Evolutionary conservation across 92 coral and sea anemone species (phyloP).

Genomic region (Diadumene lineata): DNA sequence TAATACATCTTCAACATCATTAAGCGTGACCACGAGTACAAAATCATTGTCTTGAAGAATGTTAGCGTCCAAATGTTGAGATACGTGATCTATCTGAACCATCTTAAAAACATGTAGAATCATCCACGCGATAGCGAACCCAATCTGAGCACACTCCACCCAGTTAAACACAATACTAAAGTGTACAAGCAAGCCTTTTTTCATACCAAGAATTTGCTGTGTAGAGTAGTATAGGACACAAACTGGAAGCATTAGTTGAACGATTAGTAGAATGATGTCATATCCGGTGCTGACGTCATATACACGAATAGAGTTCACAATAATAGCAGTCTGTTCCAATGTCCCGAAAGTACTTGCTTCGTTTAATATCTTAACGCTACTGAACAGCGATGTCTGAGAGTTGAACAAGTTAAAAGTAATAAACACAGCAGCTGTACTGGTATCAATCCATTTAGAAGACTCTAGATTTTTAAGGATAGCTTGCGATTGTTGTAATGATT

Average conservation of each 20-base stretch:
- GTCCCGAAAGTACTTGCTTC: conserved; percentile 46
- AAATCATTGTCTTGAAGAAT: conserved; percentile 43
- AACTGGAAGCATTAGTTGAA: conserved; percentile 40
- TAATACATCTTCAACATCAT: conserved; percentile 35
- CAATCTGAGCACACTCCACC: conserved; percentile 44
- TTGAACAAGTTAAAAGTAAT: conserved; percentile 49
- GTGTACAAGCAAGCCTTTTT: conserved; percentile 6
- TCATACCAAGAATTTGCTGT: conserved; percentile 27
- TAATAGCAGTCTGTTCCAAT: conserved; percentile 13
- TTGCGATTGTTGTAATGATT: conserved; percentile 21
- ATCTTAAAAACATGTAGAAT: conserved; percentile 38
- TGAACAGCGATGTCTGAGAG: conserved; percentile 48
- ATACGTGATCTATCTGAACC: conserved; percentile 28
- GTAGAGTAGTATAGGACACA: conserved; percentile 39
- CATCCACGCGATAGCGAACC: conserved; percentile 35
- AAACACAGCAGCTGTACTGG: conserved; percentile 39
- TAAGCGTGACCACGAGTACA: conserved; percentile 29
- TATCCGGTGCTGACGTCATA: conserved; percentile 54
- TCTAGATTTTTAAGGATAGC: conserved; percentile 4
- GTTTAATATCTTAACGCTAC: conserved; percentile 33
- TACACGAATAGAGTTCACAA: conserved; percentile 37
- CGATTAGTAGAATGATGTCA: conserved; percentile 39
- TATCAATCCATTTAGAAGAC: conserved; percentile 40
- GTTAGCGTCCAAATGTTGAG: conserved; percentile 23
- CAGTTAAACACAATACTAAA: conserved; percentile 45